These are phyloP conservation scores for Oscheius sp. DNA, from an alignment of 2,888 invertebrate species.

Conservation along the genomic window DNA sequence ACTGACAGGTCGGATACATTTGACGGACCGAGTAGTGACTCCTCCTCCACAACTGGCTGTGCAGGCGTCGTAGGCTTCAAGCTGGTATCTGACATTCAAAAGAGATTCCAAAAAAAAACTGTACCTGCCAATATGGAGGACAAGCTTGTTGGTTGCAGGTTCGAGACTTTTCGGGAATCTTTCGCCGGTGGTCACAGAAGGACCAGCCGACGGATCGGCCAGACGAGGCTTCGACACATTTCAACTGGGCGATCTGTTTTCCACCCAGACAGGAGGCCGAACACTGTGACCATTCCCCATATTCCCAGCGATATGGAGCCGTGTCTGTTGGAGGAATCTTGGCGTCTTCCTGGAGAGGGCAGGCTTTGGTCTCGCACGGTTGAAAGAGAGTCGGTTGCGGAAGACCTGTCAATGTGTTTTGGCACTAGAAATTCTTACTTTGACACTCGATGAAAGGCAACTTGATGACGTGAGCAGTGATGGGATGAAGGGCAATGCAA, in stretches of 20 bases:
- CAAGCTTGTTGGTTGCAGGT: slow-evolving; percentile 95
- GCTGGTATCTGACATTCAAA: slow-evolving; percentile 39
- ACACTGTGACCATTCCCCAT: slow-evolving; percentile 80
- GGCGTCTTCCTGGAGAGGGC: slow-evolving; percentile 62
- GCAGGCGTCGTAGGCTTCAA: slow-evolving; percentile 77
- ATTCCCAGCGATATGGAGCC: slow-evolving; percentile 63
- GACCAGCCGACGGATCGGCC: slow-evolving; percentile 88
- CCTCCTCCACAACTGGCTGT: slow-evolving; percentile 94
- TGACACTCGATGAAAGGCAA: slow-evolving; percentile 72
- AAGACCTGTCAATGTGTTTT: slow-evolving; percentile 48
- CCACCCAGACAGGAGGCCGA: slow-evolving; percentile 90
- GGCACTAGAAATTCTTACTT: slow-evolving; percentile 43
- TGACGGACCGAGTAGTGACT: slow-evolving; percentile 86
- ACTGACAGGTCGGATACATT: slow-evolving; percentile 80
- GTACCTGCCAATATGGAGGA: slow-evolving; percentile 81
- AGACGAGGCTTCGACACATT: slow-evolving; percentile 58
- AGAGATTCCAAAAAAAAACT: background rate
- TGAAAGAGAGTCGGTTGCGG: slow-evolving; percentile 68
- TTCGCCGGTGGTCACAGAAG: slow-evolving; percentile 86
- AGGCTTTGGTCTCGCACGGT: slow-evolving; percentile 66
- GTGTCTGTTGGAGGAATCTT: slow-evolving; percentile 43
- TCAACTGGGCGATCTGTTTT: slow-evolving; percentile 66
- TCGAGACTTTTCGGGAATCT: slow-evolving; percentile 86
- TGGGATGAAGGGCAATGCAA: slow-evolving; percentile 67
- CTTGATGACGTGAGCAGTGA: slow-evolving; percentile 64